Percentiles rank a stretch among this genome's conserved stretches.
Conservation (phyloP, 2,888 invertebrate genomes). For the Parascotia fuliginaria region DNA sequence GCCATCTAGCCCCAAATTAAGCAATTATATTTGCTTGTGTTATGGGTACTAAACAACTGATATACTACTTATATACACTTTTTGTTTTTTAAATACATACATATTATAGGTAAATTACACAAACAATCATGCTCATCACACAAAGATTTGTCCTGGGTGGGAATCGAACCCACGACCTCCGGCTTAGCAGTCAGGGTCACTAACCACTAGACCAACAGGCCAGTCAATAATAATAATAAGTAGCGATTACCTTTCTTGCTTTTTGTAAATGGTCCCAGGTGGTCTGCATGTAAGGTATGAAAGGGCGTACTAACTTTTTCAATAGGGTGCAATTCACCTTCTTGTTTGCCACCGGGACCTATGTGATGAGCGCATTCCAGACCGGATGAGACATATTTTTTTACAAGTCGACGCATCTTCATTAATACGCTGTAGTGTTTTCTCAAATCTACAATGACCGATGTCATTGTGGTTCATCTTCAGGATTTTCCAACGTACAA, state of each 20-base stretch:
- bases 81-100: too few species aligned
- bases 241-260: constrained; percentile 13
- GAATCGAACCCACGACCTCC: too few species aligned
- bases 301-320: constrained; percentile 27
- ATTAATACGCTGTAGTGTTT: constrained; percentile 14
- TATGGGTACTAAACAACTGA: too few species aligned
- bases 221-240: too few species aligned
- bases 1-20: too few species aligned
- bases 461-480: constrained; percentile 37
- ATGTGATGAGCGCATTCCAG: constrained; percentile 10
- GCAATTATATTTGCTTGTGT: too few species aligned
- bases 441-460: constrained; percentile 36
- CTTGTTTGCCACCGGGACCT: constrained; percentile 16
- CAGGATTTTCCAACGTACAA: constrained; percentile 33
- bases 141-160: too few species aligned
- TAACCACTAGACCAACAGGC: too few species aligned
- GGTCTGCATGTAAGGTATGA: constrained; percentile 45
- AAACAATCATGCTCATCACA: too few species aligned
- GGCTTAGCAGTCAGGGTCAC: too few species aligned
- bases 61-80: too few species aligned
- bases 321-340: constrained; percentile 36
- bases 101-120: too few species aligned
- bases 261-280: constrained; percentile 27
- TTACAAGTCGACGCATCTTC: constrained; percentile 9
- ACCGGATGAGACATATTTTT: constrained; percentile 9